Evolutionary conservation across 2,113 vertebrate genomes (phyloP), one percentile per base, ranked within the genome.

Genomic region (Ursus arctos): DNA sequence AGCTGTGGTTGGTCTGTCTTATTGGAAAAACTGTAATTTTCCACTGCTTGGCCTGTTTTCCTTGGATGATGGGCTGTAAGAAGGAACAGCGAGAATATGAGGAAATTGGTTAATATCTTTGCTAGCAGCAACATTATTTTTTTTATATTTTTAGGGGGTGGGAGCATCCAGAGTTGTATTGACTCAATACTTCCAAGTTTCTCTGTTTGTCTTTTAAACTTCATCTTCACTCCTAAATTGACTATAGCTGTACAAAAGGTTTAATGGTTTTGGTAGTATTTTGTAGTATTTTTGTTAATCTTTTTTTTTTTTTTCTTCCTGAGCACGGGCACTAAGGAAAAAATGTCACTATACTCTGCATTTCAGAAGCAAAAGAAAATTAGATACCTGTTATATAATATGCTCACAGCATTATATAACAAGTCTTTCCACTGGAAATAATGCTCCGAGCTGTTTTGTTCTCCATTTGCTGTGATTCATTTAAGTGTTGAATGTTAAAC

Each of bases 1-100:
- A 88, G 85, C 84, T 77, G 74, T 79, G 65, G 53, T 95, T 97
- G 95, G 92, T 95, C 94, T 97, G 49, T 88, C 79, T 95, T 94
- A 96, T 86, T 95, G 88, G 91, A 97, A 97, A 97, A 98, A 96
- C 43, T 97, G 92, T 94, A 92, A 97, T 98, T 97, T 98, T 87
- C 93, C 82, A 83, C 85, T 40, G 82, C 79, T 67, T 65, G 67
- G 76, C 71, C 82, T 97, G 9, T 97, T 97, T 94, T 95, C 67
- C 83, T 97, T 97, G 77, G 85, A 91, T 61, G 93, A 95, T 86
- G 79, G 97, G 69, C 71, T 87, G 2, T 61, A 76, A 87, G 88
- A 97, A 95, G 79, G 57, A 96, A 72, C 16, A 82, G 59, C 57
- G 61, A 95, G 94, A 95, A 49, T 74, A 88, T 92, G 95, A 95